Base-by-base conservation (phyloP, 92 coral and sea anemone species). In the Bergia puertoricense region DNA sequence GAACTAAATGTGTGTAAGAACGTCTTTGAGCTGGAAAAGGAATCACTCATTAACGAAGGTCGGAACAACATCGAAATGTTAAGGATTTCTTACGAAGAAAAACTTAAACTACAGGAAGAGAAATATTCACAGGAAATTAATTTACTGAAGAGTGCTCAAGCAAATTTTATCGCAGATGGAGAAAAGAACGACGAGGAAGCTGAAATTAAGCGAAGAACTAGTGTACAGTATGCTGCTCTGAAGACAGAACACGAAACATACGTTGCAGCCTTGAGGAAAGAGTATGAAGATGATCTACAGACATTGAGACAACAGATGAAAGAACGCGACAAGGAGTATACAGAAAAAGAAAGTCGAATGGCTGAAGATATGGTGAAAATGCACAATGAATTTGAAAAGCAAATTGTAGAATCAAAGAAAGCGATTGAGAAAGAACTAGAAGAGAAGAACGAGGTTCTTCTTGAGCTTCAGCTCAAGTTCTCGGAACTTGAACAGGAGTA, bases 301-400 rank as follows among this genome's bases (percentile, higher is more conserved):
- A 88, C 89, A 85, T 68, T 97, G 86, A 91, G 88, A 66, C 76
- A 81, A 80, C 92, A 94, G 80, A 72, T 94, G 73, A 67, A 91
- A 56, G 90, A 89, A 51, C 74, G 86, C 79, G 91, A 85, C 16
- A 79, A 76, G 43, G 88, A 94, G 15, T 85, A 88, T 41, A 77
- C 81, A n/a, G 88, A 67, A 3, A 90, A 81, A 8, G 92, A 92
- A 67, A 80, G 69, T 44, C 91, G 86, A 74, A 90, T 90, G 86
- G 91, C 93, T 43, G 90, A 86, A 67, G 97, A 92, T 81, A 23
- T 91, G 50, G 30, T 86, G 89, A 83, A 84, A 41, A 90, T 95
- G 98, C 94, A 89, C 42, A 76, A 86, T 79, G 96, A 92, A 74
- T 94, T 81, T 89, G 96, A 92, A 85, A 73, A 88, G n/a, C 94